These are phyloP conservation scores for Pristis pectinata DNA, from an alignment of 2,797 vertebrate species.

Conservation along the genomic window DNA sequence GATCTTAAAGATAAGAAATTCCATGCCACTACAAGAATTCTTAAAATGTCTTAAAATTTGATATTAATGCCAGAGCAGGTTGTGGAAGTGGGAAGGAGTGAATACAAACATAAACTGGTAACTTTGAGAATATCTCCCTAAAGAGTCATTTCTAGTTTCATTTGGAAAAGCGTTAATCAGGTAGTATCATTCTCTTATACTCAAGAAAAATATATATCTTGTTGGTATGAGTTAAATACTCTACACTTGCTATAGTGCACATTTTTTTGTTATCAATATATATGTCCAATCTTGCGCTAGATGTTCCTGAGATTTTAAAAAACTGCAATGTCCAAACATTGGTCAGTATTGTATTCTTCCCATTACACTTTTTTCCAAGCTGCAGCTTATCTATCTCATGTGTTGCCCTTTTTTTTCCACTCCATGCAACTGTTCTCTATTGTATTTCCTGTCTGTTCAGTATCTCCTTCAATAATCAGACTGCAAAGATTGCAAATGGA, in stretches of 20 bases:
- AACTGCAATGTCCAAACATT: background rate
- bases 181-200: background rate
- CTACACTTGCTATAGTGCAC: background rate
- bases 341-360: too few species aligned
- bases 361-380: background rate
- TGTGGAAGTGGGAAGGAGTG: background rate
- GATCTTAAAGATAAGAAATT: background rate
- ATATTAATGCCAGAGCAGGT: background rate
- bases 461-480: conserved; percentile 18
- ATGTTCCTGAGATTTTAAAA: background rate
- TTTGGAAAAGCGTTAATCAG: too few species aligned
- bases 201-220: background rate
- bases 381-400: background rate
- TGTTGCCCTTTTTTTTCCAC: background rate
- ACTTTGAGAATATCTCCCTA: background rate
- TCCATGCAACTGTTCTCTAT: background rate
- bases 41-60: background rate
- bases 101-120: background rate
- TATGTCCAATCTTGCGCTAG: background rate
- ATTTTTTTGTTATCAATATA: background rate
- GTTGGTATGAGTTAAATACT: background rate
- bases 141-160: background rate
- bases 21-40: background rate
- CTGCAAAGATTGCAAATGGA: background rate
- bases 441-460: background rate